phyloP scores from a whole-genome alignment of 2,888 invertebrate species.

The Ormyrus rosae region DNA sequence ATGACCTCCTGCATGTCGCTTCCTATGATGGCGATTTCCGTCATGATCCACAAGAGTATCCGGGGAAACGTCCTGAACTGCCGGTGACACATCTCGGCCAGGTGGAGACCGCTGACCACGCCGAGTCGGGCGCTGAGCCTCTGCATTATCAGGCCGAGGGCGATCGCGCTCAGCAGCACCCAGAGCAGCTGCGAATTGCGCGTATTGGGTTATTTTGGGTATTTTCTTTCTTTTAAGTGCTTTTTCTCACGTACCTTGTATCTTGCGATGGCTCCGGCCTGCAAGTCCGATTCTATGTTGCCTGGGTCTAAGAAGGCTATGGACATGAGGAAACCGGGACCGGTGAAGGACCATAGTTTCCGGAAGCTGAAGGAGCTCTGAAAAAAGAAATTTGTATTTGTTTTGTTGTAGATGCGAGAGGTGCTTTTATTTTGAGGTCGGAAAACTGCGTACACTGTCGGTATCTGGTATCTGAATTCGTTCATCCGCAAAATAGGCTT shows the following conservation, averaged over 20 bases:
- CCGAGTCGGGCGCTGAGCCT: slow-evolving; percentile 84
- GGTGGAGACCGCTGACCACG: slow-evolving; percentile 89
- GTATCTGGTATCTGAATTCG: too few relatives aligned
- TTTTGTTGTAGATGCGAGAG: too few relatives aligned
- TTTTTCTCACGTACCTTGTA: slow-evolving; percentile 78
- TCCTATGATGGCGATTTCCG: slow-evolving; percentile 93
- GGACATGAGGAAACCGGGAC: slow-evolving; percentile 95
- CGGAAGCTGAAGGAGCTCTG: too few relatives aligned
- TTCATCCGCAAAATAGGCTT: too few relatives aligned
- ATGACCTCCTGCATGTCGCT: slow-evolving; percentile 96
- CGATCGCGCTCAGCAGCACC: slow-evolving; percentile 89
- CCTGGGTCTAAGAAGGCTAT: slow-evolving; percentile 95
- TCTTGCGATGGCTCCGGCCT: slow-evolving; percentile 87
- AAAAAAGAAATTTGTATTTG: too few relatives aligned
- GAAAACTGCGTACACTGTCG: too few relatives aligned
- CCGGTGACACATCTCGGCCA: slow-evolving; percentile 88
- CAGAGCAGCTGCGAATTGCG: slow-evolving; percentile 82
- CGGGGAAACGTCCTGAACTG: slow-evolving; percentile 87
- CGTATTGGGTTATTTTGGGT: background rate
- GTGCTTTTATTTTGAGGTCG: too few relatives aligned
- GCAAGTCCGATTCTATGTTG: slow-evolving; percentile 93
- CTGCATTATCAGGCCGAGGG: slow-evolving; percentile 92
- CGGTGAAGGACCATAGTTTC: slow-evolving; percentile 82
- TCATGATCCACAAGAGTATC: slow-evolving; percentile 90
- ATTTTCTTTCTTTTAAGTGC: too few relatives aligned